Base-by-base conservation (phyloP, 1,140 invertebrate genomes). In the Aphis craccivora region DNA sequence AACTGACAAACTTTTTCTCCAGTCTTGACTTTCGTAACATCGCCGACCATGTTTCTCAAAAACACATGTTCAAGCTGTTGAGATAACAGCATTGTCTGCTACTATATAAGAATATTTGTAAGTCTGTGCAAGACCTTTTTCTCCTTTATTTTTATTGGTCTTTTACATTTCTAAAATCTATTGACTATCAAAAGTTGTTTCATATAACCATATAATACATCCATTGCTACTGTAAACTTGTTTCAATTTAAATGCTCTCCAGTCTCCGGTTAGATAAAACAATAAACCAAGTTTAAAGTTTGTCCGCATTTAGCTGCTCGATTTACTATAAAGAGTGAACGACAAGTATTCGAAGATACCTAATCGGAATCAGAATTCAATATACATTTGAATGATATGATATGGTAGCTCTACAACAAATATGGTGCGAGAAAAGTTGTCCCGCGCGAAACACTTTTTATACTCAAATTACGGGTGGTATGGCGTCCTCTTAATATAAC, bases 101-200 rank as follows among this genome's bases (percentile, higher is more conserved):
- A n/a, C n/a, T 18, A 11, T 45, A 45, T 53, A 89, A 35, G 87
- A 88, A 89, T 53, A 48, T 51, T n/a, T 23, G 35, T 67, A 67
- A 67, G 60, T 48, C 48, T 89, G 22, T 51, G 22, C 60, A 22
- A 48, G n/a, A 22, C 25, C n/a, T 89, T 53, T 51, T 67, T 67
- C 30, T 67, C 11, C n/a, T n/a, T 76, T 76, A 76, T n/a, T 76
- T 89, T 89, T 89, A 87, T 87, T 87, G n/a, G 43, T 89, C n/a
- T 51, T 88, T 89, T 53, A 89, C n/a, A 53, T 53, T 14, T 89
- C 25, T 20, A 20, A 53, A 53, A 53, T n/a, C 48, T 35, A 23
- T 89, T 22, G n/a, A 89, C n/a, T 89, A 53, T 53, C 87, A 53
- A 89, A 89, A 89, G 87, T 89, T 89, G 43, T 88, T 35, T 88